Evolutionary conservation across 1,140 invertebrate genomes (phyloP).

Genomic region (Orius laevigatus): DNA sequence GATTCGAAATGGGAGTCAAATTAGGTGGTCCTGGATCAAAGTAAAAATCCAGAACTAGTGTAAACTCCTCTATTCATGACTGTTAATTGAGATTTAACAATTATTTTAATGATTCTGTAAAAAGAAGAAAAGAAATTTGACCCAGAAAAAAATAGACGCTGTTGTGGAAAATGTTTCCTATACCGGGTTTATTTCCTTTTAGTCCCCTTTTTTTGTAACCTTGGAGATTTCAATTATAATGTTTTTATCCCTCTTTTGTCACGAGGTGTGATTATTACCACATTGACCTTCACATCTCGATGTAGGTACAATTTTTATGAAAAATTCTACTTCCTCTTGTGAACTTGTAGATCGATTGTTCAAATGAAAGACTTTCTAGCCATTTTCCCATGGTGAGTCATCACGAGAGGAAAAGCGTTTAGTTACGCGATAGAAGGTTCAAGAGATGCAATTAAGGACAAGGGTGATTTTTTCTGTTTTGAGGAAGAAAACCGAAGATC

Average conservation of each 20-base stretch:
- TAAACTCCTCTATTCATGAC: too few species aligned
- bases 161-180: not conserved
- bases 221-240: not conserved
- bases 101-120: too few species aligned
- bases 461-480: not conserved
- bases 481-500: constrained; percentile 9
- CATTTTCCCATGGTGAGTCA: constrained; percentile 1
- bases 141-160: not conserved
- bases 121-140: too few species aligned
- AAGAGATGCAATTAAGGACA: not conserved
- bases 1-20: too few species aligned
- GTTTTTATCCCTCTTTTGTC: not conserved
- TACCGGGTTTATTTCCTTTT: too few species aligned
- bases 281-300: not conserved
- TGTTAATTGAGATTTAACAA: too few species aligned
- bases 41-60: too few species aligned
- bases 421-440: too few species aligned
- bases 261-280: not conserved
- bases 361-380: constrained; percentile 1
- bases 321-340: not conserved
- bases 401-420: not conserved
- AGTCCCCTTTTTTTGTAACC: not conserved
- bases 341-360: constrained; percentile 1
- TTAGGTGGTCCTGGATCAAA: too few species aligned
- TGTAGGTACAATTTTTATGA: not conserved